Evolutionary conservation across 2,797 vertebrate species (phyloP).

Genomic region (Adelosebastes latens): DNA sequence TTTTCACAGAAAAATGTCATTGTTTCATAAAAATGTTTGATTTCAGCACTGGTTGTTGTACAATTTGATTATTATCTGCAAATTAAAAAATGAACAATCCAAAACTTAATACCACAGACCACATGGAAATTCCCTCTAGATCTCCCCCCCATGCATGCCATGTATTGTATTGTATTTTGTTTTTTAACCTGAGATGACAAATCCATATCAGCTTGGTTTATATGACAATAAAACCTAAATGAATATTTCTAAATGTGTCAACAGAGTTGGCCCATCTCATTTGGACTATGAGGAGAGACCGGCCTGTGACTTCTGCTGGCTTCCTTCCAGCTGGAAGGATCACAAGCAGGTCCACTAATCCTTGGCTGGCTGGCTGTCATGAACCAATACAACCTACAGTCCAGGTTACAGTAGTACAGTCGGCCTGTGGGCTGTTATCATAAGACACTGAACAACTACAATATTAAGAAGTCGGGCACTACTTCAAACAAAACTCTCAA

Average conservation of each 20-base stretch:
- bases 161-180: too few relatives aligned
- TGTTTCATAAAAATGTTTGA: too few relatives aligned
- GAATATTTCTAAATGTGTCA: not conserved
- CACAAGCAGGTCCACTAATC: constrained; percentile 9
- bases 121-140: not conserved
- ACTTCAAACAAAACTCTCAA: not conserved
- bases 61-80: not conserved
- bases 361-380: not conserved
- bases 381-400: not conserved
- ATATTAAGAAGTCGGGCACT: not conserved
- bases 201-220: too few relatives aligned
- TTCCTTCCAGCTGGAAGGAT: constrained; percentile 19
- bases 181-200: too few relatives aligned
- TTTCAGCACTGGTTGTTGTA: not conserved
- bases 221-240: not conserved
- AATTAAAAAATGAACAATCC: not conserved
- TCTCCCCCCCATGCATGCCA: not conserved
- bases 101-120: not conserved
- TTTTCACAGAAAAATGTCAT: too few relatives aligned
- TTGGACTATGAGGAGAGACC: not conserved
- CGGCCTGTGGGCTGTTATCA: not conserved
- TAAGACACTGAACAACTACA: not conserved
- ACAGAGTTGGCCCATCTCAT: not conserved
- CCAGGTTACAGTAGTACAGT: not conserved
- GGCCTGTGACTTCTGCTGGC: not conserved